A percentile compares a stretch with the other conserved stretches of the same genome.
Evolutionary conservation across 2,113 vertebrate species (phyloP).

Genomic region (Microtus richardsoni): DNA sequence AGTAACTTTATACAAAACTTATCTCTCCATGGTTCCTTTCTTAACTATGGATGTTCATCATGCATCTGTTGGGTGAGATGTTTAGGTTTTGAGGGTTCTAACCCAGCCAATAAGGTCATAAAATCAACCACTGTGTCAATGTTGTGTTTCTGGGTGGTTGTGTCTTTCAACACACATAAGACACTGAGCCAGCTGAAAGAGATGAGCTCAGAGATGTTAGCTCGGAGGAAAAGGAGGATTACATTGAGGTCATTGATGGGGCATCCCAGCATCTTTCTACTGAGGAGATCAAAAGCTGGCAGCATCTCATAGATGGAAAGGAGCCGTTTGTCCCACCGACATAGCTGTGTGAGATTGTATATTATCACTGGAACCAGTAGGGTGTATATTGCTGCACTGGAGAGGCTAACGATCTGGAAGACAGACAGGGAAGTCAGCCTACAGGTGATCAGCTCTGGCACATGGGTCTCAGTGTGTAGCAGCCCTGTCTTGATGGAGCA

Average conservation of each 20-base stretch:
- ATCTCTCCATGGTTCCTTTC: slow-evolving; percentile 52
- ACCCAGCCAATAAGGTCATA: slow-evolving; percentile 95
- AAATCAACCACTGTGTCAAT: slow-evolving; percentile 94
- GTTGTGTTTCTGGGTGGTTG: slow-evolving; percentile 84
- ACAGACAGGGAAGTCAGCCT: slow-evolving; percentile 93
- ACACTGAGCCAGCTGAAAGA: slow-evolving; percentile 94
- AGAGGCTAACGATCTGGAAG: slow-evolving; percentile 94
- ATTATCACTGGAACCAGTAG: slow-evolving; percentile 91
- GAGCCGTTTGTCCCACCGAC: slow-evolving; percentile 95
- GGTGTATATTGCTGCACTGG: slow-evolving; percentile 89
- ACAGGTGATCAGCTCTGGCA: slow-evolving; percentile 91
- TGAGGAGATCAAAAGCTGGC: slow-evolving; percentile 94
- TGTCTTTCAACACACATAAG: slow-evolving; percentile 90
- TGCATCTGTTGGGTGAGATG: not conserved
- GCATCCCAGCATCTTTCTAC: slow-evolving; percentile 93
- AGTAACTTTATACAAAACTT: not conserved
- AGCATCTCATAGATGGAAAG: slow-evolving; percentile 96
- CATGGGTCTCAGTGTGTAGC: slow-evolving; percentile 87
- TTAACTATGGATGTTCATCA: not conserved
- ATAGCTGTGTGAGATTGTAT: slow-evolving; percentile 93
- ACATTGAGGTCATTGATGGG: slow-evolving; percentile 96
- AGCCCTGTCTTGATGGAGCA: slow-evolving; percentile 93
- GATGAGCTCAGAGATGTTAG: slow-evolving; percentile 92
- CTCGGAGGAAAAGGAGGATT: slow-evolving; percentile 94
- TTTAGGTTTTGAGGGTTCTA: slow-evolving; percentile 86